Base-by-base conservation (phyloP, 1,140 invertebrate species). In the Akabosia matsudoensis region DNA sequence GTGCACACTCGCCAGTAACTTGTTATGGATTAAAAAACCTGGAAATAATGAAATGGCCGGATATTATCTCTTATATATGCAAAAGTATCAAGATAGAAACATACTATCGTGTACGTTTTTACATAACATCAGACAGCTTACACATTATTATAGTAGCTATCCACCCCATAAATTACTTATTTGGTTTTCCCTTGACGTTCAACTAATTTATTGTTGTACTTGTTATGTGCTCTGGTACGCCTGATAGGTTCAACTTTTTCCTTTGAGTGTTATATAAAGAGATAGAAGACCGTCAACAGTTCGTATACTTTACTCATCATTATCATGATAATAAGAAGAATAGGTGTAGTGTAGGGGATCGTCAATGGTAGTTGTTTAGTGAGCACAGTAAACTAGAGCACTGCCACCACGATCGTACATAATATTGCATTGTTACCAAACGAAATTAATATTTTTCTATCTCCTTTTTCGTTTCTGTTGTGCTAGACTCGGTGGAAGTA, bases 131-230 rank as follows among this genome's bases (percentile, higher is more conserved):
- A 18, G 37, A 45, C 37, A 45, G 37, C 7, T 45, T 45, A 18
- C n/a, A 45, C 54, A 56, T 56, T 56, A 16, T 56, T 56, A 56
- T 56, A 56, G 10, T 10, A 24, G 10, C 10, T 56, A 67, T 30
- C 61, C 61, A 67, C 61, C 61, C 61, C 61, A 67, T 67, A 67
- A 67, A 67, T 67, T 67, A 67, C 61, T 67, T 67, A 67, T 67
- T 67, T 67, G 61, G 61, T 67, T 67, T 67, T 67, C 61, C 61
- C 30, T 67, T 67, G 61, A 67, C 31, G 30, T 4, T 67, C 26
- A 67, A 67, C 61, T 67, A 67, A 67, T 67, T 67, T 67, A 67
- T 67, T 67, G 61, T 67, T 67, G 61, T 67, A 67, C 61, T 31
- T 67, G 61, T 31, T 3, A 30, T 45, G 18, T 45, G 37, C 18